These are phyloP conservation scores for Flexamia atlantica DNA, from an alignment of 2,888 invertebrate species.

Conservation along the genomic window DNA sequence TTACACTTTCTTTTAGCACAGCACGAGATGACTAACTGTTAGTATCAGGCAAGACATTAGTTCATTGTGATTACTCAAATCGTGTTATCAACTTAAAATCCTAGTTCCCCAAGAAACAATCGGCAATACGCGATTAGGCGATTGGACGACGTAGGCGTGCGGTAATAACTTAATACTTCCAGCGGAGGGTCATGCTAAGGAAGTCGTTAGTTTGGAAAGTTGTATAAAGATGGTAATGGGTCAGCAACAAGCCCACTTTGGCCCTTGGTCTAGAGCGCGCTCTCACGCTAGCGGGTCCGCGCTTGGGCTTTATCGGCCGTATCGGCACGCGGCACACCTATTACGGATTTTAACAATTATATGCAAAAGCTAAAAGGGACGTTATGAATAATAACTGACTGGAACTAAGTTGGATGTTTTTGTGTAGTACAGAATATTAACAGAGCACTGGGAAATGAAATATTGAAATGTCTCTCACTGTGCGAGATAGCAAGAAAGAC, in stretches of 20 bases:
- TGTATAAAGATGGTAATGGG: conserved; percentile 44
- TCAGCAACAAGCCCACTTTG: conserved; percentile 8
- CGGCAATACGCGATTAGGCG: no score
- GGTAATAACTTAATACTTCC: conserved; percentile 36
- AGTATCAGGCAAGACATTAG: no score
- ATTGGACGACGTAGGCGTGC: neutral
- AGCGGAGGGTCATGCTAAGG: conserved; percentile 5
- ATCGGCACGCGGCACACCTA: neutral
- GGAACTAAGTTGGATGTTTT: no score
- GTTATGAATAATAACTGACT: neutral
- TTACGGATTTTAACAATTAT: neutral
- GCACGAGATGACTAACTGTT: no score
- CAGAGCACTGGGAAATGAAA: no score
- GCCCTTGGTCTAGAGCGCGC: neutral
- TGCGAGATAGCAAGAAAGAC: no score
- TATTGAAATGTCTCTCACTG: no score
- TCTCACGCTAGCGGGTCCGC: neutral
- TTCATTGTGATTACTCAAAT: no score
- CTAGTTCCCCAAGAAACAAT: no score
- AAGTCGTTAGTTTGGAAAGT: conserved; percentile 37
- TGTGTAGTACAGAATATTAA: no score
- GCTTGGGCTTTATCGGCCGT: neutral
- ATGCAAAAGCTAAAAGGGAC: neutral
- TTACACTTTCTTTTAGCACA: no score
- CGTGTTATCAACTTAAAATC: no score